These are phyloP conservation scores for Mylabris sibirica DNA, from an alignment of 2,888 invertebrate species.

Conservation along the genomic window DNA sequence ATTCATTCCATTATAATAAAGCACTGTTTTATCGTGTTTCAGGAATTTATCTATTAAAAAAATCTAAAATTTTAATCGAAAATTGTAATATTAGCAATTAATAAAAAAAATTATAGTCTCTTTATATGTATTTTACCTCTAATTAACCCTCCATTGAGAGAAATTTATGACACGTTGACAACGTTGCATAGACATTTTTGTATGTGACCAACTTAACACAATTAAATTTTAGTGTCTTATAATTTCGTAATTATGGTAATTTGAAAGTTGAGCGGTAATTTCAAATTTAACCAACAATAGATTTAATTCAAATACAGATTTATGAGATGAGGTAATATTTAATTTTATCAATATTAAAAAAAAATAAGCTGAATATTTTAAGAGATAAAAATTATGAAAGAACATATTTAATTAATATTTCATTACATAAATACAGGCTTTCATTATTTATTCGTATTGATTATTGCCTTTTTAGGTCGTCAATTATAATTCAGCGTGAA, in stretches of 20 bases:
- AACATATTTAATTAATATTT: neutral
- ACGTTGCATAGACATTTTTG: neutral
- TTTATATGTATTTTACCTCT: no score
- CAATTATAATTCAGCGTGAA: no score
- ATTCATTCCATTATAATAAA: no score
- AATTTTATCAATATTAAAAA: neutral
- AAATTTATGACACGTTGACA: no score
- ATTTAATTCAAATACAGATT: neutral
- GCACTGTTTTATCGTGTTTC: no score
- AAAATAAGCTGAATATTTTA: no score
- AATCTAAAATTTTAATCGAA: no score
- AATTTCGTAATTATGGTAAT: neutral
- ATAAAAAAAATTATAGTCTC: no score
- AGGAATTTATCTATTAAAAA: no score
- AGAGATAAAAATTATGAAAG: no score
- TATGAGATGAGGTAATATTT: neutral
- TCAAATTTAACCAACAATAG: constrained; percentile 11
- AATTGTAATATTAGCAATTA: no score
- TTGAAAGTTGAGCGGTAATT: neutral
- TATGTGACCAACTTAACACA: neutral
- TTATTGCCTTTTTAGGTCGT: neutral
- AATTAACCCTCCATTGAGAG: no score
- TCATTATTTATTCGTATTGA: neutral
- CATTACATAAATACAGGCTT: neutral
- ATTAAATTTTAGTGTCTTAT: neutral